Base-by-base conservation (phyloP, 2,888 invertebrate genomes). In the Norana najaformis region DNA sequence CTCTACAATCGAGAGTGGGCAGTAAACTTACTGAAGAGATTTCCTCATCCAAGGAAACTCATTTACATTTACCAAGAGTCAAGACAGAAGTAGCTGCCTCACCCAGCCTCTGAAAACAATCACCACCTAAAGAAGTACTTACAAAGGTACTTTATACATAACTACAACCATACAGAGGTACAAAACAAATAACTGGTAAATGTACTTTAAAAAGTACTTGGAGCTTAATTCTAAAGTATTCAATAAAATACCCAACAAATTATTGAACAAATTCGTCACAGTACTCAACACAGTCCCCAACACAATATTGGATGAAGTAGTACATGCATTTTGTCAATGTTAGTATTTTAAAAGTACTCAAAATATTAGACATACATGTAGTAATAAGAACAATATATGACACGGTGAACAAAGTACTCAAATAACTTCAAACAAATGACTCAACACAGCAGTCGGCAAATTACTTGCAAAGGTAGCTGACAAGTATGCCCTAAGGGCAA, bases 401-500 rank as follows among this genome's bases (percentile, higher is more conserved):
- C 69, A 69, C 69, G n/a, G 13, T n/a, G n/a, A 69, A 69, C n/a
- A 69, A n/a, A 69, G 3, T n/a, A 69, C 69, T 30, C 69, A 8
- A 69, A 69, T n/a, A 69, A 69, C 69, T n/a, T 69, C 69, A 69
- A 69, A 69, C 69, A 69, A 69, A n/a, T n/a, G 16, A 69, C n/a
- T 69, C n/a, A n/a, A 69, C 69, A n/a, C 69, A n/a, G n/a, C 69
- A 69, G 11, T 30, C 30, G 8, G n/a, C 69, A 69, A n/a, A 69
- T n/a, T 8, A n/a, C 69, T 69, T 69, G 69, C 69, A 69, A 69
- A 69, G 69, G 69, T 69, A 69, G 69, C n/a, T 69, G 69, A n/a
- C n/a, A 69, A 69, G n/a, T 53, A 69, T 30, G n/a, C 69, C 69
- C 69, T n/a, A 69, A 11, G 69, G 69, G 69, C 69, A 69, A 13